Conservation (phyloP, 2,113 vertebrate species). For the Callaeas wilsoni region DNA sequence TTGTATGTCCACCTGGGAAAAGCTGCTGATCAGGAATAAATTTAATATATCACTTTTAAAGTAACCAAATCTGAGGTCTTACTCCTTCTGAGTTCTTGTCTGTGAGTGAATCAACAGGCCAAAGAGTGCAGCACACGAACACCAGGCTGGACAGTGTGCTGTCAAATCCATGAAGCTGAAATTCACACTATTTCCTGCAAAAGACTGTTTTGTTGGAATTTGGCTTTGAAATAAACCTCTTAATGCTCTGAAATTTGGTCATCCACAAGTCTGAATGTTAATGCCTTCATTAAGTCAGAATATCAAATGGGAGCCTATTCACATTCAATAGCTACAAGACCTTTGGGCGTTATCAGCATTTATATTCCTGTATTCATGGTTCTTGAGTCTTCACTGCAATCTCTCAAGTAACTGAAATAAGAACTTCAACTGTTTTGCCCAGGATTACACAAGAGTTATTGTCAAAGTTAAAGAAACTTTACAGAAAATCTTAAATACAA, state of each 20-base stretch:
- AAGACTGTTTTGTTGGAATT: neutral
- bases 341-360: neutral
- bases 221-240: neutral
- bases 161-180: neutral
- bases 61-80: neutral
- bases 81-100: neutral
- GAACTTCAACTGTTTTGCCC: neutral
- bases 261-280: neutral
- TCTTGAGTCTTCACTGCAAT: neutral
- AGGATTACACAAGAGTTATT: neutral
- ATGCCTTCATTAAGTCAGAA: neutral
- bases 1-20: neutral
- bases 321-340: neutral
- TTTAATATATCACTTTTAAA: neutral
- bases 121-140: neutral
- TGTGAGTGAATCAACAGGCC: neutral
- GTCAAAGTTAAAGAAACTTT: neutral
- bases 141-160: neutral
- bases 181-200: neutral
- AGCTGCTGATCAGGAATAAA: neutral
- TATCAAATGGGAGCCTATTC: neutral
- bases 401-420: neutral
- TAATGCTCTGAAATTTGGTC: neutral
- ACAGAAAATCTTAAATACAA: neutral
- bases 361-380: neutral